Conservation (phyloP, 1,140 invertebrate species). For the Cydia pomonella region DNA sequence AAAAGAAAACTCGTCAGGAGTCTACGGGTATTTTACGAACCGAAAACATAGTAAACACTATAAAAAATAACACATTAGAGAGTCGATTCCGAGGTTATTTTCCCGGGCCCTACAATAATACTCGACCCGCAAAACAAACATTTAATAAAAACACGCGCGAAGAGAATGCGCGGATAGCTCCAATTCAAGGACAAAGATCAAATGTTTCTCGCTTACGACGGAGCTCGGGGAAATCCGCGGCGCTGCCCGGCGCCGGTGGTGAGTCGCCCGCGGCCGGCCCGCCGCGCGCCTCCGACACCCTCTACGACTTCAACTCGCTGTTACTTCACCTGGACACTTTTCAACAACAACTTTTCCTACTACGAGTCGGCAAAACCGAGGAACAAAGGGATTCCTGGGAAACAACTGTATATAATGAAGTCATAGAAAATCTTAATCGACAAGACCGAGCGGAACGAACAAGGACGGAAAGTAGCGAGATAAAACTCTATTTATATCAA, state of each 20-base stretch:
- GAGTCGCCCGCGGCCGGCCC: background rate
- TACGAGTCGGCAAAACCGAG: background rate
- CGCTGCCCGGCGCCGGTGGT: slow-evolving; percentile 36
- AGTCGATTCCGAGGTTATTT: slow-evolving; percentile 34
- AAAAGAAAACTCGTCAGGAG: slow-evolving; percentile 37
- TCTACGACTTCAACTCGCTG: background rate
- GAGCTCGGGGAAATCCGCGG: background rate
- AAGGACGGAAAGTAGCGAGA: slow-evolving; percentile 32
- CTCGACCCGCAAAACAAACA: slow-evolving; percentile 36
- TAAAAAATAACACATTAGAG: slow-evolving; percentile 37
- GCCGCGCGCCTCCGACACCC: background rate
- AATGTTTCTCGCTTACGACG: background rate
- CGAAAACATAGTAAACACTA: slow-evolving; percentile 36
- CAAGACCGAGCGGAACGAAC: slow-evolving; percentile 39
- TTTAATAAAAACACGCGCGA: slow-evolving; percentile 36
- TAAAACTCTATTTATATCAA: slow-evolving; percentile 49
- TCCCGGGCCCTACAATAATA: slow-evolving; percentile 27
- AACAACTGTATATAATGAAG: slow-evolving; percentile 42
- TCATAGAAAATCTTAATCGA: slow-evolving; percentile 41
- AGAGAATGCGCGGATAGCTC: slow-evolving; percentile 11
- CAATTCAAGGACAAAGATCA: slow-evolving; percentile 27
- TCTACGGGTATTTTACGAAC: slow-evolving; percentile 28
- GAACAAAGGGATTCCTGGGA: slow-evolving; percentile 6
- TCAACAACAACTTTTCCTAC: slow-evolving; percentile 15
- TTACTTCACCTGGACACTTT: background rate